These are phyloP conservation scores for Sternarchorhynchus goeldii DNA, from an alignment of 2,797 vertebrate genomes.

Conservation along the genomic window DNA sequence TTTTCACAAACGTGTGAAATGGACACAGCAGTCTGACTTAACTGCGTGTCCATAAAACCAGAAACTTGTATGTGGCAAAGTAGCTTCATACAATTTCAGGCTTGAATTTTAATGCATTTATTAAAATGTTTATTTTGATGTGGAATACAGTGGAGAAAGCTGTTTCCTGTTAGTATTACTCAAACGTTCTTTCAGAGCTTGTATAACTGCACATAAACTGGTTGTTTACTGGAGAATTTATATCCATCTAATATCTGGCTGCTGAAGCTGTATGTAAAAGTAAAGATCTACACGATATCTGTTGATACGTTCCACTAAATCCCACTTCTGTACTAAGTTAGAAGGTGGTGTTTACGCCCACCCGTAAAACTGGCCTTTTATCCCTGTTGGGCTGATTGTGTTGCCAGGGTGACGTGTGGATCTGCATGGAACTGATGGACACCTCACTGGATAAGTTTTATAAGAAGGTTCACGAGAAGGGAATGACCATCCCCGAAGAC, in stretches of 20 bases:
- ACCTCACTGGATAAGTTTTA: constrained; percentile 99
- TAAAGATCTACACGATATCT: too few species aligned
- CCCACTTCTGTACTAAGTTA: not conserved
- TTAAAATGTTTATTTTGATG: too few species aligned
- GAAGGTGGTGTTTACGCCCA: constrained; percentile 26
- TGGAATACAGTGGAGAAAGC: too few species aligned
- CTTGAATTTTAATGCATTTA: not conserved
- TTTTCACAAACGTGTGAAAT: not conserved
- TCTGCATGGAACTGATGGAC: constrained; percentile 99
- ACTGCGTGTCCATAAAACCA: not conserved
- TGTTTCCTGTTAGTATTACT: too few species aligned
- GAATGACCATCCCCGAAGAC: constrained; percentile 93
- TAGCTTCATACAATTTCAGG: constrained; percentile 10
- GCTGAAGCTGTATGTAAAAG: too few species aligned
- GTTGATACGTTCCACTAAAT: too few species aligned
- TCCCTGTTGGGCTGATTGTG: constrained; percentile 12
- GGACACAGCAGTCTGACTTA: not conserved
- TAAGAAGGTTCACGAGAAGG: constrained; percentile 95
- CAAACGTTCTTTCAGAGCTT: too few species aligned
- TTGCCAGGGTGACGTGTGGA: constrained; percentile 95
- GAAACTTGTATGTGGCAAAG: not conserved
- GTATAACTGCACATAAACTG: too few species aligned
- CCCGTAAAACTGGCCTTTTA: not conserved
- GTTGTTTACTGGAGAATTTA: too few species aligned
- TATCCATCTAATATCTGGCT: too few species aligned